phyloP scores from a whole-genome alignment of 1,140 invertebrate genomes.

The Trypoxylus dichotomus region DNA sequence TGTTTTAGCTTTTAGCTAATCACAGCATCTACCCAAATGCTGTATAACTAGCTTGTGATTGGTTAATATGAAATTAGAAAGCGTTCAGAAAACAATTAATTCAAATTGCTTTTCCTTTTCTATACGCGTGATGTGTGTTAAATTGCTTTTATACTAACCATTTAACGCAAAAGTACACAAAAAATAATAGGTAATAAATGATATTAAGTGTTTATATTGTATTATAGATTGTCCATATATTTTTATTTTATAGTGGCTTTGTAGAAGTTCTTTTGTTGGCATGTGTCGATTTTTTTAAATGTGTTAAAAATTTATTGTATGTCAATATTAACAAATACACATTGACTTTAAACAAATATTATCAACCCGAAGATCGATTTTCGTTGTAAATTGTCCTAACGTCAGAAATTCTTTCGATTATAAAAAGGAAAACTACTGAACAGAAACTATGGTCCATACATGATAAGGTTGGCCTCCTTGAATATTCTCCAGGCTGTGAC shows the following conservation, averaged over 20 bases:
- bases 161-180: too few species aligned
- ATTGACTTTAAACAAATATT: conserved; percentile 2
- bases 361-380: neutral
- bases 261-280: conserved; percentile 20
- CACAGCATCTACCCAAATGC: too few species aligned
- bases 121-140: too few species aligned
- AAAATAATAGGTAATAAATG: too few species aligned
- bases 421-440: neutral
- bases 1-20: too few species aligned
- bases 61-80: neutral
- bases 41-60: neutral
- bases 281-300: conserved; percentile 10
- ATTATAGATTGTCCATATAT: neutral
- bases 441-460: conserved; percentile 31
- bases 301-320: conserved; percentile 21
- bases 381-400: neutral
- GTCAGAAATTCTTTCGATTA: neutral
- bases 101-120: too few species aligned
- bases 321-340: conserved; percentile 4
- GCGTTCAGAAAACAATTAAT: neutral
- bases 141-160: too few species aligned
- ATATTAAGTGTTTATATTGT: neutral
- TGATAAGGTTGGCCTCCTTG: conserved; percentile 36
- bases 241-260: conserved; percentile 7
- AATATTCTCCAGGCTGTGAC: conserved; percentile 32